phyloP scores from a whole-genome alignment of 2,113 vertebrate genomes.

The Salvator merianae region DNA sequence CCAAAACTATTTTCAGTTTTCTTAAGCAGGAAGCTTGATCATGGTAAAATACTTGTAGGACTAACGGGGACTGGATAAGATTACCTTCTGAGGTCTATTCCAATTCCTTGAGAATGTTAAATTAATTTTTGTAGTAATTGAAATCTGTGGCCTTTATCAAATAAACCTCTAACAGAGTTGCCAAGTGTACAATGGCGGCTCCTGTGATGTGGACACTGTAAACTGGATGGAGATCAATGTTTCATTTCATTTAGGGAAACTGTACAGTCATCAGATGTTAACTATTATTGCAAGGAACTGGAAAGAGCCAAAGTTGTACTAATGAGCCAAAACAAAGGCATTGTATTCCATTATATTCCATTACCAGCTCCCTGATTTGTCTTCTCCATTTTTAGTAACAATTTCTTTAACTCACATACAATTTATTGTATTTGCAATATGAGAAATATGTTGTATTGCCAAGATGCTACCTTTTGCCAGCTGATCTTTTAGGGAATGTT shows the following conservation, averaged over 20 bases:
- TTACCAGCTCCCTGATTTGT: not conserved
- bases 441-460: not conserved
- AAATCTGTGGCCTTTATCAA: conserved; percentile 28
- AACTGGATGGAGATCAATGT: conserved; percentile 14
- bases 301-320: not conserved
- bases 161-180: conserved; percentile 16
- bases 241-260: conserved; percentile 13
- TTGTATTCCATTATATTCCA: not conserved
- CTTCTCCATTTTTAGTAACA: not conserved
- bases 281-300: not conserved
- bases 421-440: not conserved
- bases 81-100: not conserved
- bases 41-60: not conserved
- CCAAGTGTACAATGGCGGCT: not conserved
- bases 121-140: conserved; percentile 21
- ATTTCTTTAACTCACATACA: not conserved
- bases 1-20: not conserved
- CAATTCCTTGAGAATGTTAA: conserved; percentile 25
- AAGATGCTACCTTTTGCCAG: not conserved
- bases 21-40: not conserved
- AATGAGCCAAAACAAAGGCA: conserved; percentile 16
- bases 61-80: not conserved
- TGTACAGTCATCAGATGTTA: conserved; percentile 10
- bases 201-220: not conserved
- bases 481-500: not conserved